Base-by-base conservation (phyloP, 2,113 vertebrate species). In the Crypturellus undulatus region DNA sequence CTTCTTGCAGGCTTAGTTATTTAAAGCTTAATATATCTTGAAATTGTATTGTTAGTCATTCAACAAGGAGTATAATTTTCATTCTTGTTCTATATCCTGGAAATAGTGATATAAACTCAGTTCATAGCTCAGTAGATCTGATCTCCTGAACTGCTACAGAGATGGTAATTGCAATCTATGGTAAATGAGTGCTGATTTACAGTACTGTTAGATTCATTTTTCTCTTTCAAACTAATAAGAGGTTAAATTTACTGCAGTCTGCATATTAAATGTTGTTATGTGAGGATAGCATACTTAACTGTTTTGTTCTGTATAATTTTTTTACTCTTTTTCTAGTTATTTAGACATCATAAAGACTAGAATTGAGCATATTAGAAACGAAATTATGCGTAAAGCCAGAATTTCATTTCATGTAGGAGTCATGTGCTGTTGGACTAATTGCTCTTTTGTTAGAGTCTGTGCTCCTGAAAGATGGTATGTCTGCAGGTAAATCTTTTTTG, bases 181-280 rank as follows among this genome's bases (percentile, higher is more conserved):
- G 68, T 80, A 75, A 93, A 90, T 86, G 73, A 89, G 34, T 54
- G 36, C 65, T 72, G 38, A 14, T 84, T 87, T 92, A 62, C 65
- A 71, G 38, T 47, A 56, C 69, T 58, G 51, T 47, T 15, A 36
- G 25, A 25, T 51, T 67, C 22, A 30, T 54, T 75, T 89, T 95
- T 94, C 72, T 87, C 45, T 36, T 89, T 91, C 51, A 9, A 70
- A 25, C 81, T 87, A 91, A 71, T 49, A 91, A 81, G 47, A 84
- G 65, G 78, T 95, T 79, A 71, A 93, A 89, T 71, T 94, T 90
- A 76, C 87, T 2, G 6, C 24, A 71, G 34, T 71, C 62, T 87
- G 52, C 28, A 25, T 72, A 56, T 81, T 79, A 5, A 22, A 7
- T 68, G 89, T 59, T 79, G 51, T 89, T 75, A 25, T 20, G 18